A percentile compares a stretch with the other conserved stretches of the same genome.
phyloP scores from a whole-genome alignment of 2,888 invertebrate genomes.

The Limulus polyphemus region DNA sequence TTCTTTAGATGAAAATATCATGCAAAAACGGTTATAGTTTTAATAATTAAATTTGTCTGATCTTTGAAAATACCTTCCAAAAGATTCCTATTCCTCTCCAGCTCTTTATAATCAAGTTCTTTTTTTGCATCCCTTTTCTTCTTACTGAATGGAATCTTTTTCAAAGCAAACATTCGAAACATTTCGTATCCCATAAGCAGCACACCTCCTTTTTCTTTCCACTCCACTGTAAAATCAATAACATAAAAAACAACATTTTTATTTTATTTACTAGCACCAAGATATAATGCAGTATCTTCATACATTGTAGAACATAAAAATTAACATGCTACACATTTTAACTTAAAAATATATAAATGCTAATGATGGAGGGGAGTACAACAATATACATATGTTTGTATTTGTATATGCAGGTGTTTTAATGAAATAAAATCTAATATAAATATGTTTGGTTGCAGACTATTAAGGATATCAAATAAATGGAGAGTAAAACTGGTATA shows the following conservation, averaged over 20 bases:
- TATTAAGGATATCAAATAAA: too few species aligned
- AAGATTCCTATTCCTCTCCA: too few species aligned
- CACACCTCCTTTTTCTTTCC: constrained; percentile 80
- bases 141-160: constrained; percentile 46
- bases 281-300: background rate
- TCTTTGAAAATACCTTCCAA: too few species aligned
- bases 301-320: background rate
- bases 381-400: too few species aligned
- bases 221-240: constrained; percentile 36
- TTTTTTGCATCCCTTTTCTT: constrained; percentile 1
- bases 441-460: too few species aligned
- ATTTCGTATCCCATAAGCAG: constrained; percentile 94
- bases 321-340: background rate
- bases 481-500: too few species aligned
- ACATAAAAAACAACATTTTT: constrained; percentile 3
- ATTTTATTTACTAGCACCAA: too few species aligned
- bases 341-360: background rate
- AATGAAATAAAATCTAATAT: too few species aligned
- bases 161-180: constrained; percentile 74
- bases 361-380: background rate
- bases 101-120: background rate
- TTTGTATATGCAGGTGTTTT: too few species aligned
- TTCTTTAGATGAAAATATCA: too few species aligned
- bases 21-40: too few species aligned
- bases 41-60: too few species aligned